Percentiles rank a stretch among this genome's conserved stretches.
Conservation (phyloP, 2,113 vertebrate genomes). For the Peromyscus californicus region DNA sequence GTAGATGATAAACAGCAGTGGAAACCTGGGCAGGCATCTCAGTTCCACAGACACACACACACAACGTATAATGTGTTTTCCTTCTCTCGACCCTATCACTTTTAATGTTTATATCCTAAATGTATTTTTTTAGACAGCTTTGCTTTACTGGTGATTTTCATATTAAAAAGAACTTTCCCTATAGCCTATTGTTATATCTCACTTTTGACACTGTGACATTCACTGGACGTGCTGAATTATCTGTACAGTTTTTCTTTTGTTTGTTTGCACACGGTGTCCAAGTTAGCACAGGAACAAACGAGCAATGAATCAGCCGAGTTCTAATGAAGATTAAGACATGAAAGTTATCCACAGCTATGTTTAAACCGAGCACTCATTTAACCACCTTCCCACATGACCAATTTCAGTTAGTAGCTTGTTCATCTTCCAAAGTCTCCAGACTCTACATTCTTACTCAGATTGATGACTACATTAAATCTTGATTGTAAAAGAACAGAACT, state of each 20-base stretch:
- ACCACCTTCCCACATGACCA: constrained; percentile 70
- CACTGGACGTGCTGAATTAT: constrained; percentile 1
- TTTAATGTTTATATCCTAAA: not conserved
- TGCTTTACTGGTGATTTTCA: constrained; percentile 37
- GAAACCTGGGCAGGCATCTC: constrained; percentile 23
- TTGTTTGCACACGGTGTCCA: not conserved
- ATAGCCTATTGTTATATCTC: constrained; percentile 13
- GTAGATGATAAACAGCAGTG: not conserved
- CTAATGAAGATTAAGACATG: constrained; percentile 78
- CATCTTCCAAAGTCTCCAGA: constrained; percentile 78
- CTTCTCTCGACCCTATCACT: constrained; percentile 12
- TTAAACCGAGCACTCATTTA: constrained; percentile 69
- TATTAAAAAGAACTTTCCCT: constrained; percentile 31
- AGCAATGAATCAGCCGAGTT: constrained; percentile 62
- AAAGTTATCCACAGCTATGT: constrained; percentile 40
- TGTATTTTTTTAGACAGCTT: not conserved
- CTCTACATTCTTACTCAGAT: constrained; percentile 72
- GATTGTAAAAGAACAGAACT: constrained; percentile 73
- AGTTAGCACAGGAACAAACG: constrained; percentile 57
- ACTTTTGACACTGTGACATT: constrained; percentile 26
- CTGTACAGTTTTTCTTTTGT: constrained; percentile 60
- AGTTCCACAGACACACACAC: not conserved
- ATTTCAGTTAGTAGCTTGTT: constrained; percentile 76
- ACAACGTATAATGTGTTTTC: not conserved
- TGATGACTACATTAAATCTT: constrained; percentile 73